Evolutionary conservation across 2,113 vertebrate genomes (phyloP).

Genomic region (Macrotis lagotis): DNA sequence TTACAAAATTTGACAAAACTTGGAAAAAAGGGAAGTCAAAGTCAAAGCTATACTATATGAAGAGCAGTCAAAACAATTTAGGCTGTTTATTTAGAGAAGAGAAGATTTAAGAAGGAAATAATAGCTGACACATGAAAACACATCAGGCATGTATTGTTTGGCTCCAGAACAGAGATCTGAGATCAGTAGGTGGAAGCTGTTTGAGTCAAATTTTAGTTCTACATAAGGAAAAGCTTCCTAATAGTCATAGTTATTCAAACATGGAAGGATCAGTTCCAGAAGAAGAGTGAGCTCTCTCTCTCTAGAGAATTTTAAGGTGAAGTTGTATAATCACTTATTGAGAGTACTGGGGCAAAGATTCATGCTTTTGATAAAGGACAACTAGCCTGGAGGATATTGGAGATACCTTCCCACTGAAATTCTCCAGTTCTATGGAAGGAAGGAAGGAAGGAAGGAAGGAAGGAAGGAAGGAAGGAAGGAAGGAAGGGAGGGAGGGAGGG

Average conservation of each 20-base stretch:
- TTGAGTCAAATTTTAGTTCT: background rate
- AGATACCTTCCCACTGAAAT: background rate
- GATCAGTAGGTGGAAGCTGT: background rate
- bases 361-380: background rate
- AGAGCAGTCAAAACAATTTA: background rate
- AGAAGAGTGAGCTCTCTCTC: background rate
- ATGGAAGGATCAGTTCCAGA: background rate
- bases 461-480: background rate
- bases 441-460: background rate
- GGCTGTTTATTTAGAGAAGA: background rate
- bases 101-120: background rate
- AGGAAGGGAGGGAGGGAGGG: background rate
- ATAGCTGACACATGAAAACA: background rate
- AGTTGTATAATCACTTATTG: background rate
- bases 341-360: background rate
- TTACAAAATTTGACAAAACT: constrained; percentile 41
- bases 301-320: background rate
- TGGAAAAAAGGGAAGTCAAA: background rate
- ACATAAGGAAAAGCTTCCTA: background rate
- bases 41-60: background rate
- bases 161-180: background rate
- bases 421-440: background rate
- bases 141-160: background rate
- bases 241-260: background rate
- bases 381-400: background rate